A percentile compares a stretch with the other conserved stretches of the same genome.
Evolutionary conservation across 2,888 invertebrate species (phyloP).

Genomic region (Tanytarsus gracilentus): DNA sequence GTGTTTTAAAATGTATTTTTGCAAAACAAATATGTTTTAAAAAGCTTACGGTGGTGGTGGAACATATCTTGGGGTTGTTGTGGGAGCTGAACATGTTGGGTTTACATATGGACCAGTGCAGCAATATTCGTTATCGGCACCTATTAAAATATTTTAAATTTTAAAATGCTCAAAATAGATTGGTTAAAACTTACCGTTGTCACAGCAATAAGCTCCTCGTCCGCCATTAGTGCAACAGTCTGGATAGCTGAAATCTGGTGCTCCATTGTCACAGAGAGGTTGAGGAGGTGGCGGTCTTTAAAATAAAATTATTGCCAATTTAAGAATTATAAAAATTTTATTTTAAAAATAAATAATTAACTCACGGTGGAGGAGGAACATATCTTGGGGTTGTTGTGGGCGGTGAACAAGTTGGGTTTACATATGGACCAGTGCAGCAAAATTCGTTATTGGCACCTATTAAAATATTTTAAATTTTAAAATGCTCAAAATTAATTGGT

Average conservation of each 20-base stretch:
- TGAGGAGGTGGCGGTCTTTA: not conserved
- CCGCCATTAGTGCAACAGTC: not conserved
- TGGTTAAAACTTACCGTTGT: slow-evolving; percentile 1
- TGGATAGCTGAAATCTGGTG: not conserved
- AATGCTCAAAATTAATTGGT: not conserved
- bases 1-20: no score
- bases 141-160: no score
- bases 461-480: not conserved
- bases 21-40: not conserved
- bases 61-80: not conserved
- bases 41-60: not conserved
- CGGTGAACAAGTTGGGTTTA: not conserved
- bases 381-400: not conserved
- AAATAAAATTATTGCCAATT: not conserved
- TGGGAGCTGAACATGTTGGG: not conserved
- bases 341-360: no score
- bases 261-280: slow-evolving; percentile 3
- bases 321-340: no score
- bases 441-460: not conserved
- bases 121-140: not conserved
- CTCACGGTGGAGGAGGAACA: not conserved
- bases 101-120: not conserved
- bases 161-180: no score
- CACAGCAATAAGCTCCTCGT: slow-evolving; percentile 4
- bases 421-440: not conserved